These are phyloP conservation scores for Argentina silus DNA, from an alignment of 2,797 vertebrate genomes.

Conservation along the genomic window DNA sequence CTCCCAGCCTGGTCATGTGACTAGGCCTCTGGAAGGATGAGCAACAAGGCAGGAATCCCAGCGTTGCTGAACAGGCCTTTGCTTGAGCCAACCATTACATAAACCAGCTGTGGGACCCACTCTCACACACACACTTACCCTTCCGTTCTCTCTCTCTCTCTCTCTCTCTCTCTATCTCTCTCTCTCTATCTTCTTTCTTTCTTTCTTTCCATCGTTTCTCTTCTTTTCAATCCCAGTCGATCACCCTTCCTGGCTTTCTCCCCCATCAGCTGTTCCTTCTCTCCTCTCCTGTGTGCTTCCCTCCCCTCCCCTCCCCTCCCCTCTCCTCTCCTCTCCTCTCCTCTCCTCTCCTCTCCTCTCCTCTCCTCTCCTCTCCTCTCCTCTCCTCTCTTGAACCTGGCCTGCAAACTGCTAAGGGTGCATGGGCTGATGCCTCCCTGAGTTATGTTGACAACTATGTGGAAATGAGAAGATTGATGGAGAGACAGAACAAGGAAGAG, in stretches of 20 bases:
- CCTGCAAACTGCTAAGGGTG: too few relatives aligned
- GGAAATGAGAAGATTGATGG: background rate
- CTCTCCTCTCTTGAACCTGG: background rate
- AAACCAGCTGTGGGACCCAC: conserved; percentile 52
- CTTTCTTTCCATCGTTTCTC: too few relatives aligned
- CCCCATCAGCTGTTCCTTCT: too few relatives aligned
- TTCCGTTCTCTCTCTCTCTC: too few relatives aligned
- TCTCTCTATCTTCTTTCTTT: background rate
- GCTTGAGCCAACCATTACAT: conserved; percentile 66
- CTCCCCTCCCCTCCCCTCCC: too few relatives aligned
- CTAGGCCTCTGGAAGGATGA: conserved; percentile 66
- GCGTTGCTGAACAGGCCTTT: conserved; percentile 38
- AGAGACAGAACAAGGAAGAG: background rate
- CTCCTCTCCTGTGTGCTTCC: background rate
- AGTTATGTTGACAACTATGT: background rate
- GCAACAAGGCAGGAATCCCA: conserved; percentile 67
- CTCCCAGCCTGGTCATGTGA: conserved; percentile 59
- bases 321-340: background rate
- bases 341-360: background rate
- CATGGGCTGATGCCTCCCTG: background rate
- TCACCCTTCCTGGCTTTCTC: background rate
- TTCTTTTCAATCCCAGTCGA: too few relatives aligned
- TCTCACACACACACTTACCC: background rate
- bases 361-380: too few relatives aligned
- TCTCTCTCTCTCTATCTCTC: too few relatives aligned